Conservation (phyloP, 2,113 vertebrate genomes). For the Chionodraco myersi region DNA sequence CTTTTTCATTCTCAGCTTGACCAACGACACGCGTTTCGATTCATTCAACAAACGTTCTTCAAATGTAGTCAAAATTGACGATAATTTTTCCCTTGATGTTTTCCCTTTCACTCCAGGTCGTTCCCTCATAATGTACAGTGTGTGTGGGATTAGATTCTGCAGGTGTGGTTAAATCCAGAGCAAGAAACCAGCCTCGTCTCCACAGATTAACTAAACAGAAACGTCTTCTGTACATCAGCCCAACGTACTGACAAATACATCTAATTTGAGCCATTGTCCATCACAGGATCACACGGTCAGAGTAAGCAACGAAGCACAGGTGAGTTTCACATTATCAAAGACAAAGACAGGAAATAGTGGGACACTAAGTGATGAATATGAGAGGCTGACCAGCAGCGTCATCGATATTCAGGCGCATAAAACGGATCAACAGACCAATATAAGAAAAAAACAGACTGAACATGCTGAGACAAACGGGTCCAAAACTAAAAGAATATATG, state of each 20-base stretch:
- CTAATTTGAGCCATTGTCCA: background rate
- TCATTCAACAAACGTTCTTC: conserved; percentile 18
- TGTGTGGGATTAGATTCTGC: conserved; percentile 21
- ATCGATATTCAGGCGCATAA: conserved; percentile 31
- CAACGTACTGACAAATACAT: background rate
- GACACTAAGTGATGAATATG: conserved; percentile 27
- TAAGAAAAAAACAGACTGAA: conserved; percentile 14
- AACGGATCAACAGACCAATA: conserved; percentile 16
- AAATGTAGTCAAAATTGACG: conserved; percentile 16
- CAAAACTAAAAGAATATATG: conserved; percentile 54
- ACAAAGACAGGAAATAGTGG: conserved; percentile 37
- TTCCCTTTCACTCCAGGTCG: conserved; percentile 63
- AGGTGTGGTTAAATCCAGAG: conserved; percentile 30
- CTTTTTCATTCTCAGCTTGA: conserved; percentile 3
- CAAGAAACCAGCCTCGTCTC: conserved; percentile 60
- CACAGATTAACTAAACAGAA: conserved; percentile 16
- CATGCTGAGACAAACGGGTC: conserved; percentile 26
- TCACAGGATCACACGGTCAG: conserved; percentile 29
- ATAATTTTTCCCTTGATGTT: conserved; percentile 53
- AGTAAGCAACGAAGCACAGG: conserved; percentile 20
- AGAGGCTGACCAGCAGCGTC: conserved; percentile 70
- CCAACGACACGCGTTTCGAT: background rate
- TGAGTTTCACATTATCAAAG: conserved; percentile 63
- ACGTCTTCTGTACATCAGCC: conserved; percentile 7
- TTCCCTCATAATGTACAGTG: conserved; percentile 48